phyloP scores from a whole-genome alignment of 2,113 vertebrate species.

The Himantopus leucocephalus region DNA sequence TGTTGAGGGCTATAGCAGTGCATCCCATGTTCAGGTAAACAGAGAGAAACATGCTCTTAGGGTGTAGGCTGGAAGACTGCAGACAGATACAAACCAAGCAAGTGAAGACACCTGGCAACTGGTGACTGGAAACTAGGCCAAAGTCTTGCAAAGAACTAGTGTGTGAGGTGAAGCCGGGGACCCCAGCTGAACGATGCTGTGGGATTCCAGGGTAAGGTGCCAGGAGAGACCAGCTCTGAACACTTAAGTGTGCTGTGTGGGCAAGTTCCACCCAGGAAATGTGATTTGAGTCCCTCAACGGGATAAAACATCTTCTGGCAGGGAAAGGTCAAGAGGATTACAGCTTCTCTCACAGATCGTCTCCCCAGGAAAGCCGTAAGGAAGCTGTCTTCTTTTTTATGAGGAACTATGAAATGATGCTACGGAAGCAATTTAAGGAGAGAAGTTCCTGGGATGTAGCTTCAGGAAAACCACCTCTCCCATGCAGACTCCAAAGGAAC shows the following conservation, averaged over 20 bases:
- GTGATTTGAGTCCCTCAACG: not conserved
- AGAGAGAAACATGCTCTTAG: not conserved
- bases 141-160: not conserved
- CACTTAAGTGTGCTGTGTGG: rapidly evolving
- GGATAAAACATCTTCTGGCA: not conserved
- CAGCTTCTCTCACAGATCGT: not conserved
- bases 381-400: not conserved
- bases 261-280: not conserved
- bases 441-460: not conserved
- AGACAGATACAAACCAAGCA: not conserved
- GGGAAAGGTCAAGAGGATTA: not conserved
- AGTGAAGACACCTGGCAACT: not conserved
- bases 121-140: not conserved
- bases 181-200: not conserved
- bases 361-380: not conserved
- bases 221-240: not conserved
- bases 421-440: not conserved
- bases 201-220: not conserved
- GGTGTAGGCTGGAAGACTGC: not conserved
- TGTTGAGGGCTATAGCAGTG: not conserved
- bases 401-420: not conserved
- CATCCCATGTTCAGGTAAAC: not conserved
- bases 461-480: not conserved
- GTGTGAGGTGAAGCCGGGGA: not conserved
- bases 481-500: not conserved